Evolutionary conservation across 2,888 invertebrate genomes (phyloP).

Genomic region (Rosalia funebris): DNA sequence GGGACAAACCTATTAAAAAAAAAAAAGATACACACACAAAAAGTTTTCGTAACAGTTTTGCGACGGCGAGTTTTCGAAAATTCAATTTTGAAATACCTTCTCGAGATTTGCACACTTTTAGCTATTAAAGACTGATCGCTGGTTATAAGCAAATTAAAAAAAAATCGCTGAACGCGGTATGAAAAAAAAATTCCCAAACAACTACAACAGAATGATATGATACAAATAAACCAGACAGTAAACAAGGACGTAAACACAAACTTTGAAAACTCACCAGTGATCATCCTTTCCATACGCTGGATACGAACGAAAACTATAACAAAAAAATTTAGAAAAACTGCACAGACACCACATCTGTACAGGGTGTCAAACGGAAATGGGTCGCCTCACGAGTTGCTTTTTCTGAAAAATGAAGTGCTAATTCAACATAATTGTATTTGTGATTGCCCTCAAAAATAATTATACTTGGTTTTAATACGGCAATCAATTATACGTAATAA

Average conservation of each 20-base stretch:
- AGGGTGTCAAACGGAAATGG: not conserved
- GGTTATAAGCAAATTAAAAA: slow-evolving; percentile 3
- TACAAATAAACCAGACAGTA: slow-evolving; percentile 24
- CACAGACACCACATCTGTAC: slow-evolving; percentile 20
- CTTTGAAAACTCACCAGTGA: slow-evolving; percentile 64
- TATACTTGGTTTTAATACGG: no score
- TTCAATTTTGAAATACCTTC: slow-evolving; percentile 1
- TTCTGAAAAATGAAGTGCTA: no score
- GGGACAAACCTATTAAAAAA: not conserved
- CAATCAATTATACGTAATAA: no score
- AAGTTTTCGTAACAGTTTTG: not conserved
- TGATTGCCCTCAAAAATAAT: no score
- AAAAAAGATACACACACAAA: not conserved
- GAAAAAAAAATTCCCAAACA: slow-evolving; percentile 1
- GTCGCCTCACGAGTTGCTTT: no score
- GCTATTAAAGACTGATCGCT: slow-evolving; percentile 5
- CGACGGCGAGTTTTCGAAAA: not conserved
- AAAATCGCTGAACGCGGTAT: not conserved
- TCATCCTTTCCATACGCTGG: slow-evolving; percentile 71
- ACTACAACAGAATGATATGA: slow-evolving; percentile 20
- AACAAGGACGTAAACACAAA: slow-evolving; percentile 36
- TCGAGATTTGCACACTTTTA: not conserved
- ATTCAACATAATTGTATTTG: no score
- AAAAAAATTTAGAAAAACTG: slow-evolving; percentile 37
- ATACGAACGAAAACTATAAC: slow-evolving; percentile 55